phyloP scores from a whole-genome alignment of 2,888 invertebrate species.

The Drosophila phalerata region DNA sequence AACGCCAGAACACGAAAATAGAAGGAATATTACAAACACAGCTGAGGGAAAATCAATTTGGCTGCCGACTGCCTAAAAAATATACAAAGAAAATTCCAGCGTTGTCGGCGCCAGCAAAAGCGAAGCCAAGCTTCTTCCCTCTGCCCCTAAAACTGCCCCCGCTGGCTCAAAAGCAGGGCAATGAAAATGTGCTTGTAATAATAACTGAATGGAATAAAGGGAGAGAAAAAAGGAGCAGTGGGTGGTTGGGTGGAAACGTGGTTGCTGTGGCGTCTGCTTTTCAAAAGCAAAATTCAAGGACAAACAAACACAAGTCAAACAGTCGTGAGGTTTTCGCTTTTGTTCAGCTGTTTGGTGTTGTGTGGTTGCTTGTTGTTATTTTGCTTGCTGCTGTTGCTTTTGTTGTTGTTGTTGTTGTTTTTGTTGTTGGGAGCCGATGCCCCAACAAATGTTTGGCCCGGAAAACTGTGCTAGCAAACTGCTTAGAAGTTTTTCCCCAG shows the following conservation, averaged over 20 bases:
- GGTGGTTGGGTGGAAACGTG: conserved; percentile 8
- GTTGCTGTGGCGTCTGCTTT: conserved; percentile 56
- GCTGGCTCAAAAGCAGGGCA: conserved; percentile 43
- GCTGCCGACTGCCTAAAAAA: conserved; percentile 42
- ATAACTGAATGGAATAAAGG: conserved; percentile 55
- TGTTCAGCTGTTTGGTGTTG: conserved; percentile 40
- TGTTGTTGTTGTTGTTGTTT: conserved; percentile 16
- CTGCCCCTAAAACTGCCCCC: not conserved
- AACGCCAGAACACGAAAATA: not conserved
- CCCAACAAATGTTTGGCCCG: conserved; percentile 63
- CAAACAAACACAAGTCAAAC: conserved; percentile 81
- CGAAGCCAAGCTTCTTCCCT: not conserved
- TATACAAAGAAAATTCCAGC: conserved; percentile 61
- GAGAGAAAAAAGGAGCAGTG: not conserved
- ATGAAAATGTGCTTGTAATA: conserved; percentile 81
- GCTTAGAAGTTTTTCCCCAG: conserved; percentile 69
- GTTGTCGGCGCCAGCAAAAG: conserved; percentile 66
- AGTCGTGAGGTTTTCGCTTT: conserved; percentile 65
- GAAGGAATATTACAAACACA: conserved; percentile 35
- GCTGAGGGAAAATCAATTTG: conserved; percentile 73
- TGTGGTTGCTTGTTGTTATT: conserved; percentile 35
- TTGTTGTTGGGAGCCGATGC: conserved; percentile 8
- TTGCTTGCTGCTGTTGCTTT: not conserved
- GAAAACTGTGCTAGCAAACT: conserved; percentile 52
- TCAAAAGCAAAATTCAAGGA: conserved; percentile 76